A percentile compares a stretch with the other conserved stretches of the same genome.
These are phyloP conservation scores for Mimumesa dahlbomi DNA, from an alignment of 2,888 invertebrate species.

Conservation along the genomic window DNA sequence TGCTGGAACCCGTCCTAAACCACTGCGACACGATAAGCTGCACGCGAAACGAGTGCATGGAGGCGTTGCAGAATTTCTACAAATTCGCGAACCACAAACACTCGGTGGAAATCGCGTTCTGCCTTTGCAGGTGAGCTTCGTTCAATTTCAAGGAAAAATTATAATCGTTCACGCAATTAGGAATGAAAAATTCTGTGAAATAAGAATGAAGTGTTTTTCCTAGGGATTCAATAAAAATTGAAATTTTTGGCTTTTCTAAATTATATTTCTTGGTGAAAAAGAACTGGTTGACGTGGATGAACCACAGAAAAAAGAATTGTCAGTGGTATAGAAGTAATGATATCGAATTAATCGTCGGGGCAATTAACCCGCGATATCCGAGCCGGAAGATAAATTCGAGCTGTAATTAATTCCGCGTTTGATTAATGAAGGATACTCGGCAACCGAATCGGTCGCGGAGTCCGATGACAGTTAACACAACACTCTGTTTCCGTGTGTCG, in stretches of 20 bases:
- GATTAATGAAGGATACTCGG: constrained; percentile 11
- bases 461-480: too few relatives aligned
- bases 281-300: too few relatives aligned
- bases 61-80: constrained; percentile 92
- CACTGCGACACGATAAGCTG: constrained; percentile 90
- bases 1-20: constrained; percentile 91
- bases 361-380: not conserved
- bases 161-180: too few relatives aligned
- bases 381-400: constrained; percentile 4
- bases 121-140: constrained; percentile 91
- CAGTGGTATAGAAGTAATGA: constrained; percentile 22
- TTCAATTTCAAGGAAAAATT: not conserved
- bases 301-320: too few relatives aligned
- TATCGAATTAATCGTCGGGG: constrained; percentile 4
- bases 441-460: constrained; percentile 1
- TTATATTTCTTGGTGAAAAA: too few relatives aligned
- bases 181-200: too few relatives aligned
- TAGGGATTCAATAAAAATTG: too few relatives aligned
- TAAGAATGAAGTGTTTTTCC: too few relatives aligned
- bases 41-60: constrained; percentile 93
- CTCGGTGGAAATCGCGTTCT: constrained; percentile 95
- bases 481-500: too few relatives aligned
- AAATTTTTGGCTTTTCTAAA: too few relatives aligned
- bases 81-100: constrained; percentile 89
- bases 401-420: constrained; percentile 21